Evolutionary conservation across 2,113 vertebrate species (phyloP).

Genomic region (Eulemur macaco): DNA sequence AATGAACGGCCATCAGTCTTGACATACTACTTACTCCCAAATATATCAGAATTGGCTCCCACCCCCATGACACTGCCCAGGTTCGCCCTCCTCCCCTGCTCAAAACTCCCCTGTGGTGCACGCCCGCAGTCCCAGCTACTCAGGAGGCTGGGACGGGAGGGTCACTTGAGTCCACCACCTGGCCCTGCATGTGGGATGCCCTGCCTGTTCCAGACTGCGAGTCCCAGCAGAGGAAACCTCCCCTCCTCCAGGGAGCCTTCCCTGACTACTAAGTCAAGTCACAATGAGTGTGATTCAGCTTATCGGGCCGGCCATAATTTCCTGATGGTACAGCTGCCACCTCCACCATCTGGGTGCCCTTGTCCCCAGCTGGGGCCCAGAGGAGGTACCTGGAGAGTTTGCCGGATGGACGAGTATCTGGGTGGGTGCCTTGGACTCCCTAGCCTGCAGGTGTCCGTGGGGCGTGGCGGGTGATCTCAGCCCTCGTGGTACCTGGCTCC

Average conservation of each 20-base stretch:
- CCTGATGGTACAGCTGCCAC: conserved; percentile 2
- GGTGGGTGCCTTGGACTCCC: neutral
- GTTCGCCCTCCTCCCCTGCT: neutral
- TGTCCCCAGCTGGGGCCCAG: neutral
- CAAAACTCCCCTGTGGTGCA: neutral
- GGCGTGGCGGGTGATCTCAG: neutral
- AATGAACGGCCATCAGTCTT: neutral
- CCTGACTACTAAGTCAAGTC: neutral
- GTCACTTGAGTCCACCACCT: neutral
- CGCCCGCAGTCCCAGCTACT: neutral
- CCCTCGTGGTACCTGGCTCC: neutral
- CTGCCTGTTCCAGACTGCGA: neutral
- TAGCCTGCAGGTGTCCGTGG: neutral
- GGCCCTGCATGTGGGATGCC: neutral
- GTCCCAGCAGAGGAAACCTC: neutral
- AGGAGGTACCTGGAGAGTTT: neutral
- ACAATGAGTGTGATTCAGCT: neutral
- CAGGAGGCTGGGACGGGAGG: neutral
- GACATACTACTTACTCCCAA: neutral
- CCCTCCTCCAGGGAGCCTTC: neutral
- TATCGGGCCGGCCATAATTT: conserved; percentile 29
- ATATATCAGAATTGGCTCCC: neutral
- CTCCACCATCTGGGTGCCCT: neutral
- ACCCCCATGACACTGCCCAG: neutral
- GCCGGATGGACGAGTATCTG: neutral